phyloP scores from a whole-genome alignment of 2,888 invertebrate species.

The Lissonota sp. region DNA sequence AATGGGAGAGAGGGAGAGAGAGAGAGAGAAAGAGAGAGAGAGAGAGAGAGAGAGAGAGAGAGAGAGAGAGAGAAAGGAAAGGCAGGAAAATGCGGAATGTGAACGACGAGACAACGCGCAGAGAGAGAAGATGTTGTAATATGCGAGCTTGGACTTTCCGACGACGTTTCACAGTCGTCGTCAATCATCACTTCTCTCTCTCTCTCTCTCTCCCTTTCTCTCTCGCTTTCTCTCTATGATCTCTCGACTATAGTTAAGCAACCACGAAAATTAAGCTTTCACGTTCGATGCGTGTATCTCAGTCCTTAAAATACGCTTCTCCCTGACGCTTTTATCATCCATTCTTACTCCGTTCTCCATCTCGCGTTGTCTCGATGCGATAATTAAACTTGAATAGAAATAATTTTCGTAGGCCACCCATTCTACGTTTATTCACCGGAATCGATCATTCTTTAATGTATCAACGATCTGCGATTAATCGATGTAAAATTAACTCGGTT shows the following conservation, averaged over 20 bases:
- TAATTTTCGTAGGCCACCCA: background rate
- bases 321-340: background rate
- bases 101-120: conserved; percentile 52
- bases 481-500: too few relatives aligned
- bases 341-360: conserved; percentile 4
- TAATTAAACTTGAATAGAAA: background rate
- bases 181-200: conserved; percentile 60
- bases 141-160: conserved; percentile 53
- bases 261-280: conserved; percentile 38
- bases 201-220: conserved; percentile 21
- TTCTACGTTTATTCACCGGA: too few relatives aligned
- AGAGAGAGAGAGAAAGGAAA: conserved; percentile 12
- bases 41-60: too few relatives aligned
- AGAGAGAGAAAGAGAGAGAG: too few relatives aligned
- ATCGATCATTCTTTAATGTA: too few relatives aligned
- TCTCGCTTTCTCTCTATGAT: conserved; percentile 8
- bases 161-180: conserved; percentile 57
- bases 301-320: background rate
- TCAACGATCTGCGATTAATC: too few relatives aligned
- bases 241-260: conserved; percentile 26
- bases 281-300: background rate
- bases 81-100: conserved; percentile 41
- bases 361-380: background rate
- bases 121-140: conserved; percentile 51
- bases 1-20: too few relatives aligned